Base-by-base conservation (phyloP, 2,113 vertebrate genomes). In the Meleagris gallopavo region DNA sequence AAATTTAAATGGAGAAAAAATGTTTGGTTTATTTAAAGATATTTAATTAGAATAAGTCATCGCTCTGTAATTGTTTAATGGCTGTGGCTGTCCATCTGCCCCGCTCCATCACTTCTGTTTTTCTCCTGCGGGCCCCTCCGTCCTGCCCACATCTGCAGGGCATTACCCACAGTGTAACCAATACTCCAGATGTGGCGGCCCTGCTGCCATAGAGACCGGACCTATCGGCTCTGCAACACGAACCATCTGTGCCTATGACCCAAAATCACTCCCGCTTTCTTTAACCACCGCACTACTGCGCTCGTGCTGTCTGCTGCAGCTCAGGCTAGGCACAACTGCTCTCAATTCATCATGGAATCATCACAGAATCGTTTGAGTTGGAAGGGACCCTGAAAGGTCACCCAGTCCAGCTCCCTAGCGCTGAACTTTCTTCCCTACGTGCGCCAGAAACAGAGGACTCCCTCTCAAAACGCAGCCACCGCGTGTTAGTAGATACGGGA, bases 161-260 rank as follows among this genome's bases (percentile, higher is more conserved):
- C 87, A 95, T 96, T 96, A 95, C 94, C 96, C 94, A 80, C 83
- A 97, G 83, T 77, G 94, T 96, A 96, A 97, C 93, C 94, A 96
- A 91, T 95, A 95, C 93, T 81, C 82, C 91, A 94, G 94, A 94
- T 95, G 96, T 83, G 94, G 94, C 87, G 89, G 87, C 85, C 88
- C 93, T 38, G 84, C 94, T 96, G 89, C 96, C 93, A 95, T 86
- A 93, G 79, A 97, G 91, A 97, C 93, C 91, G 89, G 95, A 91
- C 34, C 34, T 94, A 95, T 94, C 94, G 94, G 79, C 3, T 1
- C 87, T 83, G 85, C 95, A 96, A 97, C 94, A 96, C 76, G 95
- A 97, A 94, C 96, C 95, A 97, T 94, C 96, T 96, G 95, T 64
- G 89, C 9, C 1, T 74, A 81, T 89, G 91, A 94, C 89, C 93